Evolutionary conservation across 2,888 invertebrate species (phyloP).

Genomic region (Hoplodrina ambigua): DNA sequence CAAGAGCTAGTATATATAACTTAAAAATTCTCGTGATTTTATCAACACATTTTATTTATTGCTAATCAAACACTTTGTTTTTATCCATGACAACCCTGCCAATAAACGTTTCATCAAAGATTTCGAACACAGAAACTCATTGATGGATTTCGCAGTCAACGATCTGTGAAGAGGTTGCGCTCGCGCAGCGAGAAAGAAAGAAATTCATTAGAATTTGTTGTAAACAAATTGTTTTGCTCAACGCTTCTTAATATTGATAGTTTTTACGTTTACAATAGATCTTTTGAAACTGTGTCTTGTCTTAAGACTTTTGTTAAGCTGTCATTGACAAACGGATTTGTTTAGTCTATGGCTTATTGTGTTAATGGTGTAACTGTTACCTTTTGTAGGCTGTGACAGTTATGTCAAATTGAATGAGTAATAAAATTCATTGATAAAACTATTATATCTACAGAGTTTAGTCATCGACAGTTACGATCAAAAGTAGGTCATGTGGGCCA

Average conservation of each 20-base stretch:
- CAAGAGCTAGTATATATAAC: no score
- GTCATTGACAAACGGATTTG: slow-evolving; percentile 19
- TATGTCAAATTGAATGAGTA: slow-evolving; percentile 15
- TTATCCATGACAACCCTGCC: slow-evolving; percentile 14
- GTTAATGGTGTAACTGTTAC: slow-evolving; percentile 6
- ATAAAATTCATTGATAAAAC: not conserved
- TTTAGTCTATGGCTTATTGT: slow-evolving; percentile 6
- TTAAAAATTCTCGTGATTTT: no score
- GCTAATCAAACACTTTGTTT: not conserved
- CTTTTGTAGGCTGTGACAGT: not conserved
- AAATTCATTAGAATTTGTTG: slow-evolving; percentile 48
- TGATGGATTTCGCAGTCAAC: slow-evolving; percentile 52
- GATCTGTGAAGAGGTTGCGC: slow-evolving; percentile 54
- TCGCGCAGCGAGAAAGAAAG: slow-evolving; percentile 41
- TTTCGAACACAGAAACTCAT: slow-evolving; percentile 44
- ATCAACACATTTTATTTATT: no score
- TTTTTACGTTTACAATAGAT: slow-evolving; percentile 34
- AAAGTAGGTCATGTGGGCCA: slow-evolving; percentile 19
- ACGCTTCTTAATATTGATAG: slow-evolving; percentile 24
- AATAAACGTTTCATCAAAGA: slow-evolving; percentile 37
- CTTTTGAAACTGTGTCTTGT: slow-evolving; percentile 28
- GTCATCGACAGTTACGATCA: slow-evolving; percentile 17
- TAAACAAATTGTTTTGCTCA: slow-evolving; percentile 49
- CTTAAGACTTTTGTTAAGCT: not conserved
- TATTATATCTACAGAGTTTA: not conserved